Evolutionary conservation across 1,140 invertebrate species (phyloP), one percentile per base, ranked within the genome.

Genomic region (Orchestia grillus): DNA sequence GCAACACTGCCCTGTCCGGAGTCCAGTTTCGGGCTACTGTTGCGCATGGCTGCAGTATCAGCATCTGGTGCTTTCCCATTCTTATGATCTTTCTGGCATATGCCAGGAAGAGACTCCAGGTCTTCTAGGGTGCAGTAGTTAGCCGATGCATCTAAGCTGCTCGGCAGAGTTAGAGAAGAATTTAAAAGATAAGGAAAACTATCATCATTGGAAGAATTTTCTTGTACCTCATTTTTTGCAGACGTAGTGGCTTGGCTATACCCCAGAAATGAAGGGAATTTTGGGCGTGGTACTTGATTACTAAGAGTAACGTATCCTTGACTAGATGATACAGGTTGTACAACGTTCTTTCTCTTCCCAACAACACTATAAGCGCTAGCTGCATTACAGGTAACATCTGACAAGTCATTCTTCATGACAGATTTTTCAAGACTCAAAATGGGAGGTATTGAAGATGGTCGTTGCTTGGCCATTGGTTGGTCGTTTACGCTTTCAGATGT

Each of bases 261-360:
- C 4, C 41, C 43, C 41, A 44, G n/a, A 42, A 90, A 90, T 42
- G 88, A 41, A 19, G 88, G 41, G 28, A 44, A 41, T 44, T 90
- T 90, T 42, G 88, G 15, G 15, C 88, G 92, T 44, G 43, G 92
- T 44, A 44, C 11, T 45, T 94, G 92, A 94, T 47, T 47, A 45
- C 92, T 47, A 16, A 94, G 44, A 44, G 92, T 94, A 44, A 94
- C 92, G 40, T 94, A 94, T 44, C 92, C 92, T 94, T 94, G 92
- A 94, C 92, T 94, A 94, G 92, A 44, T 45, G 92, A 47, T 45
- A 94, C 41, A 94, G 92, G 92, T 47, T 94, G 92, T 47, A 94
- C 44, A 45, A 44, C 92, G 44, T 94, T 94, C 44, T 94, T 94
- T 47, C 44, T 94, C 44, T 47, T 94, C 11, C 92, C 92, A 94